Evolutionary conservation across 1,140 invertebrate species (phyloP).

Genomic region (Homalodisca vitripennis): DNA sequence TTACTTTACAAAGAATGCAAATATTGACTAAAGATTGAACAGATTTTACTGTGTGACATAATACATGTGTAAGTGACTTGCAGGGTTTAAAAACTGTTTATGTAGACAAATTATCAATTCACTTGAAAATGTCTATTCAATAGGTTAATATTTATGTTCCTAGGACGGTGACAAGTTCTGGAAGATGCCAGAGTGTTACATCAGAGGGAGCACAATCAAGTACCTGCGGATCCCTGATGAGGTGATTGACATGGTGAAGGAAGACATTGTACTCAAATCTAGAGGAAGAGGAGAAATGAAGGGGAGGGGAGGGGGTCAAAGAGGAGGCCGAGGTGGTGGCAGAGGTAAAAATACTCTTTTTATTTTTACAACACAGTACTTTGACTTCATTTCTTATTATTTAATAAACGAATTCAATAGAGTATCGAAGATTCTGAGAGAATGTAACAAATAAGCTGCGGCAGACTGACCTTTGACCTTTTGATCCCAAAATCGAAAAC

Average conservation of each 20-base stretch:
- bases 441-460: neutral
- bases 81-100: no score
- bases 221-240: slow-evolving; percentile 98
- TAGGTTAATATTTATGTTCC: no score
- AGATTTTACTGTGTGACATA: no score
- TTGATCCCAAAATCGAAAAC: neutral
- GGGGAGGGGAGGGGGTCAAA: slow-evolving; percentile 61
- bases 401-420: neutral
- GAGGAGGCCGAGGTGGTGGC: slow-evolving; percentile 54
- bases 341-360: neutral
- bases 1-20: no score
- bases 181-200: slow-evolving; percentile 99
- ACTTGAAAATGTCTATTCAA: no score
- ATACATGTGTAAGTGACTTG: no score
- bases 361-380: neutral
- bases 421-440: neutral
- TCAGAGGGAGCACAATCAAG: slow-evolving; percentile 98
- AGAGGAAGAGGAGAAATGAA: slow-evolving; percentile 49
- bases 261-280: slow-evolving; percentile 75
- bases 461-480: neutral
- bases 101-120: no score
- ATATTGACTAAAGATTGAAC: no score
- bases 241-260: slow-evolving; percentile 98
- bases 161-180: slow-evolving; percentile 99
- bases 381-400: neutral